Percentiles rank a stretch among this genome's conserved stretches.
Evolutionary conservation across 1,140 invertebrate genomes (phyloP).

Genomic region (Drosophila guanche): DNA sequence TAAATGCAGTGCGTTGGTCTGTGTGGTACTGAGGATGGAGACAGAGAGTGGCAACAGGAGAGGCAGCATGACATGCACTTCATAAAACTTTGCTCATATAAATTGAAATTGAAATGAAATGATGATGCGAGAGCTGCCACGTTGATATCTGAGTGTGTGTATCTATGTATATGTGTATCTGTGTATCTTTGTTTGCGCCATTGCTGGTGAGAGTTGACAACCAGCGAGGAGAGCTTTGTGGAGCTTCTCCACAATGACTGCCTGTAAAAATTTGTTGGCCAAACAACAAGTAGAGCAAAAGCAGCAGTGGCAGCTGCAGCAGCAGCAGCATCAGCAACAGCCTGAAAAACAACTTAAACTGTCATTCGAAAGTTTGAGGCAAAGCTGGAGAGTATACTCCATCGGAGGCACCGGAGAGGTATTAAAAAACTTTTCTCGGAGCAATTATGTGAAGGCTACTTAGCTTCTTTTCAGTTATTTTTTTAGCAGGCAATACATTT

Average conservation of each 20-base stretch:
- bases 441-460: constrained; percentile 69
- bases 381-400: constrained; percentile 27
- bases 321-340: constrained; percentile 31
- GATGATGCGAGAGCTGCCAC: constrained; percentile 52
- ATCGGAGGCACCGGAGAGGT: constrained; percentile 30
- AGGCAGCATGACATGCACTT: constrained; percentile 76
- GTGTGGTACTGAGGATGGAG: background rate
- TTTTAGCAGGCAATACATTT: constrained; percentile 69
- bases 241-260: constrained; percentile 32
- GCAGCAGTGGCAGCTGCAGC: constrained; percentile 1
- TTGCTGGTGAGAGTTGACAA: constrained; percentile 50
- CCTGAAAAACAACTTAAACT: constrained; percentile 76
- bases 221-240: constrained; percentile 16
- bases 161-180: background rate
- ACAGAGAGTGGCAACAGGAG: constrained; percentile 26
- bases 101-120: constrained; percentile 80
- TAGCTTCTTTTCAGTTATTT: constrained; percentile 27
- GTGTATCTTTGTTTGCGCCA: constrained; percentile 13
- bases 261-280: constrained; percentile 69
- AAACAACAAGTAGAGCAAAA: constrained; percentile 72
- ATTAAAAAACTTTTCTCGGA: constrained; percentile 72
- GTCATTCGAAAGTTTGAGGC: constrained; percentile 69
- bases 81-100: constrained; percentile 80
- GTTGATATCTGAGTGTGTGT: constrained; percentile 9
- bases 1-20: constrained; percentile 55